A percentile compares a stretch with the other conserved stretches of the same genome.
phyloP scores from a whole-genome alignment of 2,113 vertebrate species.

The Ameiurus melas region DNA sequence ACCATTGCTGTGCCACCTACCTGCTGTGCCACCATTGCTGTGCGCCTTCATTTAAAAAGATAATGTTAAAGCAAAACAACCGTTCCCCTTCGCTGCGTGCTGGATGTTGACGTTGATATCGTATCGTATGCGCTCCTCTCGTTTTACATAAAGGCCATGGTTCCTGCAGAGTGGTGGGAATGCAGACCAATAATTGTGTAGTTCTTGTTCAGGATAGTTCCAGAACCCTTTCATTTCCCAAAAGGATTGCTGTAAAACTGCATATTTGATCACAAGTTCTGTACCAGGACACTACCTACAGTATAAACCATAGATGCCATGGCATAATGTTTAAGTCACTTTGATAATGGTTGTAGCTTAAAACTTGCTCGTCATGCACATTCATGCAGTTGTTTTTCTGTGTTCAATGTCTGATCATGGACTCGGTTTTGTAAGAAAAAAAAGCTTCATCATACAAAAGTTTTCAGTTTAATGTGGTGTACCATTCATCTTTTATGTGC shows the following conservation, averaged over 20 bases:
- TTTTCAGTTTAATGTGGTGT: background rate
- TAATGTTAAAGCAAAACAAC: background rate
- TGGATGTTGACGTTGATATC: background rate
- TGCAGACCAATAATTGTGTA: background rate
- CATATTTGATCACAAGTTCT: slow-evolving; percentile 31
- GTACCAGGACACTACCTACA: slow-evolving; percentile 27
- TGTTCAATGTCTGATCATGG: background rate
- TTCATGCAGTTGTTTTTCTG: background rate
- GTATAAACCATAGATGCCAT: background rate
- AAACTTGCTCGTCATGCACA: background rate
- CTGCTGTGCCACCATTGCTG: no score
- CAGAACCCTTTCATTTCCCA: background rate
- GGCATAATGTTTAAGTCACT: slow-evolving; percentile 5
- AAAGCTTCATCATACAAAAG: background rate
- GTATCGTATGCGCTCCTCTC: background rate
- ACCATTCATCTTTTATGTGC: background rate
- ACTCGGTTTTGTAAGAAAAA: background rate
- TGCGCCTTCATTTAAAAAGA: slow-evolving; percentile 18
- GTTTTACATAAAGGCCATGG: background rate
- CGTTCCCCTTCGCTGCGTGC: background rate
- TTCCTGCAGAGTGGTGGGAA: background rate
- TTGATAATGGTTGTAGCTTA: background rate
- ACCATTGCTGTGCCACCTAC: background rate
- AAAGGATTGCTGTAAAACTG: background rate
- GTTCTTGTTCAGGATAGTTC: background rate